Evolutionary conservation across 2,888 invertebrate species (phyloP).

Genomic region (Cosmorhoe ocellata): DNA sequence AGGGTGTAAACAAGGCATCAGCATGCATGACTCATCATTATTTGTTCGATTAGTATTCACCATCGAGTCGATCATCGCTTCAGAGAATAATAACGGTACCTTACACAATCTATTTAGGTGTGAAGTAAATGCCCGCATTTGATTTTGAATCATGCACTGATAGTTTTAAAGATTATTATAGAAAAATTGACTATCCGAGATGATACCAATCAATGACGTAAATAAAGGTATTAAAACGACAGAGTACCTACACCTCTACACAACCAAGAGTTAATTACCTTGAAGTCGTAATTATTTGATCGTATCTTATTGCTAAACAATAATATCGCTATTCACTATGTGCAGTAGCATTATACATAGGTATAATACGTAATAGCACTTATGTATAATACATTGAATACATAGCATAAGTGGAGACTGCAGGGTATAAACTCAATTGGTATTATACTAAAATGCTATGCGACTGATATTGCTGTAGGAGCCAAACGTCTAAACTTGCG

Average conservation of each 20-base stretch:
- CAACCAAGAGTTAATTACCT: conserved; percentile 22
- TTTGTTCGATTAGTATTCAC: not conserved
- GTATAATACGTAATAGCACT: too few relatives aligned
- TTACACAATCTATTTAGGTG: too few relatives aligned
- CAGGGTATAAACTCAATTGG: too few relatives aligned
- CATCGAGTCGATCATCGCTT: too few relatives aligned
- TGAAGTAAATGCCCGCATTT: not conserved
- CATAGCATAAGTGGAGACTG: too few relatives aligned
- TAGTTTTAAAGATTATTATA: not conserved
- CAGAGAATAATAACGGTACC: too few relatives aligned
- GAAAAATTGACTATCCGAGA: not conserved
- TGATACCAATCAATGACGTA: conserved; percentile 5
- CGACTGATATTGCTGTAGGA: too few relatives aligned
- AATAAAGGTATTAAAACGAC: not conserved
- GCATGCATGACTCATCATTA: not conserved
- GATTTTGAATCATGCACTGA: not conserved
- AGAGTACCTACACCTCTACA: conserved; percentile 2
- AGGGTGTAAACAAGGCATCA: too few relatives aligned
- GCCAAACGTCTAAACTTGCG: too few relatives aligned
- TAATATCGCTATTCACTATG: conserved; percentile 21
- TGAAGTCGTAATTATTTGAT: conserved; percentile 30
- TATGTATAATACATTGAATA: too few relatives aligned
- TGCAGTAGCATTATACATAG: not conserved
- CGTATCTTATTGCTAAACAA: conserved; percentile 30
- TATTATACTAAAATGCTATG: too few relatives aligned